Percentiles rank a stretch among this genome's conserved stretches.
Conservation (phyloP, 1,140 invertebrate genomes). For the Ectropis grisescens region DNA sequence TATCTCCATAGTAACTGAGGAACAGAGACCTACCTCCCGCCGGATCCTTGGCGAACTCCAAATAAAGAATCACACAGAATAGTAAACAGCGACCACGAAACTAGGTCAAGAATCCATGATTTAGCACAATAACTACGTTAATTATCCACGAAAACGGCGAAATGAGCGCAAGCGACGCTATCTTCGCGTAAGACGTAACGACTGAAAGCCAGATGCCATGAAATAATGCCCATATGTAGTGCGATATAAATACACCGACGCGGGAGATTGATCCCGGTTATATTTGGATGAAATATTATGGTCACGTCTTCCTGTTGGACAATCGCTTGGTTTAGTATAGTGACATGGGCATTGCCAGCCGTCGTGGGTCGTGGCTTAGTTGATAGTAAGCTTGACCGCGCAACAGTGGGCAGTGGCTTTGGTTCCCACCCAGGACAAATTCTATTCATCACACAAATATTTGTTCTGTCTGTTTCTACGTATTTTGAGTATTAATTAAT, state of each 20-base stretch:
- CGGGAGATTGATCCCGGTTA: slow-evolving; percentile 42
- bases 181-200: slow-evolving; percentile 16
- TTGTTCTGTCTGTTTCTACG: too few species aligned
- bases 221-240: slow-evolving; percentile 48
- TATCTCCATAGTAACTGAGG: slow-evolving; percentile 42
- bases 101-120: slow-evolving; percentile 44
- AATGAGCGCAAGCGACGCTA: slow-evolving; percentile 7
- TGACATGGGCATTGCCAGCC: too few species aligned
- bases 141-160: too few species aligned
- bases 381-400: too few species aligned
- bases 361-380: too few species aligned
- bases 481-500: too few species aligned
- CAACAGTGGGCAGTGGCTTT: too few species aligned
- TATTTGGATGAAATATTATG: slow-evolving; percentile 35
- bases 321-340: too few species aligned
- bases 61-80: too few species aligned
- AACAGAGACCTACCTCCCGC: slow-evolving; percentile 33
- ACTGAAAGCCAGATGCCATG: slow-evolving; percentile 37
- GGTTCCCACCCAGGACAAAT: too few species aligned
- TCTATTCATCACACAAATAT: too few species aligned
- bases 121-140: slow-evolving; percentile 20
- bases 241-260: slow-evolving; percentile 53
- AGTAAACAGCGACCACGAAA: too few species aligned
- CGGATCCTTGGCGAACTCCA: slow-evolving; percentile 27
- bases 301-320: slow-evolving; percentile 33